Evolutionary conservation across 2,113 vertebrate species (phyloP), one percentile per base, ranked within the genome.

Genomic region (Sphaerodactylus townsendi): DNA sequence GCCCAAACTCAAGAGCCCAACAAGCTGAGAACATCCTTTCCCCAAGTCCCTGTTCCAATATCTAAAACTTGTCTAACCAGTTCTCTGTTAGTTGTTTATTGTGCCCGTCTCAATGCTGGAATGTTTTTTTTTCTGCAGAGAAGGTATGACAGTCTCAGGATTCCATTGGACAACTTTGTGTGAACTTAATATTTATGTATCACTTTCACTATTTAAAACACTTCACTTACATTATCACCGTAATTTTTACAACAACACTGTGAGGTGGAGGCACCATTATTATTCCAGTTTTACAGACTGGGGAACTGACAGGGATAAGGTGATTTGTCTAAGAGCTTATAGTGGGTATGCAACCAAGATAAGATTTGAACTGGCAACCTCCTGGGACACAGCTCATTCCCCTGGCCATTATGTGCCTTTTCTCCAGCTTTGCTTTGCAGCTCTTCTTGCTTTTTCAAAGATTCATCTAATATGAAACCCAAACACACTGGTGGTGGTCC

Each of bases 401-500:
- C 59, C 28, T 62, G 59, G 59, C 23, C 59, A 62, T 50, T 35
- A 5, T 21, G 70, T 4, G 35, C 28, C 28, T 76, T n/a, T 59
- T 53, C 37, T 64, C 46, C 15, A 21, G 10, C 48, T 17, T 64
- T 9, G 35, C 21, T 28, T 48, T 37, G n/a, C 30, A 37, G 3
- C n/a, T 37, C 65, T n/a, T 72, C 5, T 48, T 28, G 8, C 59
- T 2, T 14, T 46, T 28, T 73, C 28, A 17, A 53, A 19, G 68
- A 81, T 66, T 62, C 75, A 33, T 39, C 75, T 82, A 37, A 23
- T 0, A 13, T 66, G 0, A 2, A 84, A 83, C 33, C 74, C 3
- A 23, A 15, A 65, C 10, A 15, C 87, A 91, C 86, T 86, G 87
- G 87, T 0, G 0, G 85, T 1, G 30, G 46, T 78, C 87, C 87